These are phyloP conservation scores for Neotragus pygmaeus DNA, from an alignment of 2,113 vertebrate species.

Conservation along the genomic window DNA sequence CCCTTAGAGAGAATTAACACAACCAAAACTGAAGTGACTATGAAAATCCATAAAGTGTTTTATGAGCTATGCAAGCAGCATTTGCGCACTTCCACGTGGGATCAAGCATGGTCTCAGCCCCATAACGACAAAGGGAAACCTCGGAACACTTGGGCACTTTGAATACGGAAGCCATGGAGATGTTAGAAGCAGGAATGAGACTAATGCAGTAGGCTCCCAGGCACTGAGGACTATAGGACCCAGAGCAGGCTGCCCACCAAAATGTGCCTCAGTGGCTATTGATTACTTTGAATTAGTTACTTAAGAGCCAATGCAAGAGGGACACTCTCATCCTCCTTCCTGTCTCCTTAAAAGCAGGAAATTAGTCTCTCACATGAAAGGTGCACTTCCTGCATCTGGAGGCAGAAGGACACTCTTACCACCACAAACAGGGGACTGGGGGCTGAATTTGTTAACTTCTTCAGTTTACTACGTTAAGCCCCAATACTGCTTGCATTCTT, in stretches of 20 bases:
- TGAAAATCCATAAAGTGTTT: neutral
- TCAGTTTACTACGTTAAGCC: neutral
- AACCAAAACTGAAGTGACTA: neutral
- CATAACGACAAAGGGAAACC: neutral
- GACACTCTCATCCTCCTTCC: neutral
- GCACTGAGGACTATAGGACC: neutral
- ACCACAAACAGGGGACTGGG: neutral
- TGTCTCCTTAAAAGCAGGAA: neutral
- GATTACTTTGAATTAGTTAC: neutral
- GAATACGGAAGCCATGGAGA: neutral
- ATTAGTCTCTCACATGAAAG: neutral
- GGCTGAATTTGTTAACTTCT: neutral
- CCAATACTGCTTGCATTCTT: neutral
- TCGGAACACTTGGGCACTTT: neutral
- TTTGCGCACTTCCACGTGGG: neutral
- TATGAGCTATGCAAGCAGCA: neutral
- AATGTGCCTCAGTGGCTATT: neutral
- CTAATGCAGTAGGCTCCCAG: no score
- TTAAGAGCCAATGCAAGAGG: neutral
- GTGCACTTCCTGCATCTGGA: neutral
- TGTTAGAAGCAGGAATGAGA: neutral
- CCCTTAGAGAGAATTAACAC: neutral
- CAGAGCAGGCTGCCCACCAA: neutral
- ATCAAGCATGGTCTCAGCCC: neutral
- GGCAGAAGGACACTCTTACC: neutral